Base-by-base conservation (phyloP, 2,797 vertebrate species). In the Stomatorhinus walkeri region DNA sequence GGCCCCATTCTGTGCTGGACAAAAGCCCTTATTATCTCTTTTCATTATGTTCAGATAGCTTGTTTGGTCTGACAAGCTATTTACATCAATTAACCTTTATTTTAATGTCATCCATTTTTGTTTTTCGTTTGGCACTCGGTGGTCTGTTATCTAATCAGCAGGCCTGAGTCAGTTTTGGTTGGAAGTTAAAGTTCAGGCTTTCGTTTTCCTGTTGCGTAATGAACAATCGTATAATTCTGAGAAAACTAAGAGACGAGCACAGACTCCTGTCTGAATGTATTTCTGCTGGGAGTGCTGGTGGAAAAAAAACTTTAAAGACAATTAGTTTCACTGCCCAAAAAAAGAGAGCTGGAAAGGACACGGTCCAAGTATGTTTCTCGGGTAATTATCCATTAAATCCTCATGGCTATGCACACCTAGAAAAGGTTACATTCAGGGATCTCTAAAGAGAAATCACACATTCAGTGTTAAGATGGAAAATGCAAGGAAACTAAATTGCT, bases 21-120 rank as follows among this genome's bases (percentile, higher is more conserved):
- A 85, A 88, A 88, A 90, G 81, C 49, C 40, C 84, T 76, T 90
- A 81, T 88, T 88, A 88, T 88, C 87, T 86, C 88, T 51, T 83
- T 89, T 64, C 88, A 64, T 51, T 79, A 22, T 54, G 56, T 83
- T 83, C 76, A 87, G 88, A 87, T 86, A 90, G 85, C 79, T 84
- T 72, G 43, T 89, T 89, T 48, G 72, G 51, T 56, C 56, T 91
- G 89, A 91, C 89, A 89, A 89, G 90, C 88, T 81, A 90, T 90
- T 91, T 91, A 91, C 90, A 91, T 91, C 85, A 91, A 91, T 89
- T 91, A 91, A 91, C 88, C 87, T 89, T 85, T 88, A 87, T 85
- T 88, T 84, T 91, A 91, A 91, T 89, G 61, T 85, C 88, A 89
- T 59, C 88, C 76, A 85, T 59, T 90, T 88, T 83, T 72, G 64